Evolutionary conservation across 2,888 invertebrate species (phyloP).

Genomic region (Sarcophaga rosellei): DNA sequence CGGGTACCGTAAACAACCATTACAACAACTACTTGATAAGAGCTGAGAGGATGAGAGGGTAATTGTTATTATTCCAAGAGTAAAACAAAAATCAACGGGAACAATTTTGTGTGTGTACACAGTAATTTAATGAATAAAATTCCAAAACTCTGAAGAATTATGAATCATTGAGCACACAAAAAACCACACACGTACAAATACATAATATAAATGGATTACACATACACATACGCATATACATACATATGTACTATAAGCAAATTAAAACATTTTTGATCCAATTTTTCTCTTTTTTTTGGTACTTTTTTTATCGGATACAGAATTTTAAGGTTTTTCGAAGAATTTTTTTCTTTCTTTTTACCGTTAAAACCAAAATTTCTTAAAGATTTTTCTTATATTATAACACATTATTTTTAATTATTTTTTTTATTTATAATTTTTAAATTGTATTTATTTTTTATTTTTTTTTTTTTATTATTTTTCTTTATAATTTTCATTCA

Average conservation of each 20-base stretch:
- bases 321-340: constrained; percentile 32
- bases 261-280: constrained; percentile 35
- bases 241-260: not conserved
- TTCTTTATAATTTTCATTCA: constrained; percentile 8
- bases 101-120: constrained; percentile 41
- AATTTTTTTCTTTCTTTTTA: constrained; percentile 11
- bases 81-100: not conserved
- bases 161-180: constrained; percentile 60
- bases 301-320: constrained; percentile 54
- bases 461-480: not conserved
- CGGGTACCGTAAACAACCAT: constrained; percentile 19
- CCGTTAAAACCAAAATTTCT: not conserved
- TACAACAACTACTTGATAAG: constrained; percentile 21
- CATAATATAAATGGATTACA: no score
- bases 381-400: not conserved
- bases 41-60: constrained; percentile 22
- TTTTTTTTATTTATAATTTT: not conserved
- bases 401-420: constrained; percentile 8
- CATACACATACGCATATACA: constrained; percentile 13
- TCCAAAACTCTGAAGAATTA: constrained; percentile 57
- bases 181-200: not conserved
- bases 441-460: not conserved
- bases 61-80: not conserved
- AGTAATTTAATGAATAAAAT: constrained; percentile 53
- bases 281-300: constrained; percentile 48